Evolutionary conservation across 2,797 vertebrate species (phyloP).

Genomic region (Semaprochilodus insignis): DNA sequence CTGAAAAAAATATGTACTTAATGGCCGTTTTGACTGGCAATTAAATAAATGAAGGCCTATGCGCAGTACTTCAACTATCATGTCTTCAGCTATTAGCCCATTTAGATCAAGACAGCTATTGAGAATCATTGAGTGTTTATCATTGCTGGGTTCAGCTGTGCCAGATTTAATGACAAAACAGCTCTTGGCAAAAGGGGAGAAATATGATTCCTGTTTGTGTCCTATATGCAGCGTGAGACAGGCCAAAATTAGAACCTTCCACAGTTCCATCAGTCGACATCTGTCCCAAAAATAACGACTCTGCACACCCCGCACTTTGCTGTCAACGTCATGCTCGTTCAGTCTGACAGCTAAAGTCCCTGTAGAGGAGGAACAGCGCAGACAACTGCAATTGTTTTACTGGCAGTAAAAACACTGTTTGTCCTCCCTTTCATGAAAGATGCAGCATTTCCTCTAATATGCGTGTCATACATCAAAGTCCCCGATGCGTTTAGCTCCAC

Average conservation of each 20-base stretch:
- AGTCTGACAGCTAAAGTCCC: constrained; percentile 23
- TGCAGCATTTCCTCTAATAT: constrained; percentile 34
- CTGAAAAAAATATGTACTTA: no score
- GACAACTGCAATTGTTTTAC: constrained; percentile 25
- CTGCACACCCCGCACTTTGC: constrained; percentile 25
- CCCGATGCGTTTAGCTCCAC: constrained; percentile 3
- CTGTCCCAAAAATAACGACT: constrained; percentile 42
- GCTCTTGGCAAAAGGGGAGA: background rate
- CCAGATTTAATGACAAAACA: background rate
- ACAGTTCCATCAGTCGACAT: constrained; percentile 51
- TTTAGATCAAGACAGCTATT: background rate
- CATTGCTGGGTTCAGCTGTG: background rate
- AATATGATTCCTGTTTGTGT: constrained; percentile 22
- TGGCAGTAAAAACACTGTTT: constrained; percentile 27
- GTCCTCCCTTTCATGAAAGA: constrained; percentile 27
- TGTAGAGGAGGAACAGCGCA: constrained; percentile 29
- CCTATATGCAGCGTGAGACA: constrained; percentile 19
- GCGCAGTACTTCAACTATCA: background rate
- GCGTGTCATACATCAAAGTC: constrained; percentile 53
- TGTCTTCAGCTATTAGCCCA: background rate
- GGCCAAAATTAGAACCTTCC: constrained; percentile 35
- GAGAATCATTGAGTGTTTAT: background rate
- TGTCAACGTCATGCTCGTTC: constrained; percentile 48
- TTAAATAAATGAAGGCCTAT: no score
- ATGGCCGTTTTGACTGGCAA: no score